Conservation (phyloP, 1,140 invertebrate species). For the Pemphigus obesinymphae region DNA sequence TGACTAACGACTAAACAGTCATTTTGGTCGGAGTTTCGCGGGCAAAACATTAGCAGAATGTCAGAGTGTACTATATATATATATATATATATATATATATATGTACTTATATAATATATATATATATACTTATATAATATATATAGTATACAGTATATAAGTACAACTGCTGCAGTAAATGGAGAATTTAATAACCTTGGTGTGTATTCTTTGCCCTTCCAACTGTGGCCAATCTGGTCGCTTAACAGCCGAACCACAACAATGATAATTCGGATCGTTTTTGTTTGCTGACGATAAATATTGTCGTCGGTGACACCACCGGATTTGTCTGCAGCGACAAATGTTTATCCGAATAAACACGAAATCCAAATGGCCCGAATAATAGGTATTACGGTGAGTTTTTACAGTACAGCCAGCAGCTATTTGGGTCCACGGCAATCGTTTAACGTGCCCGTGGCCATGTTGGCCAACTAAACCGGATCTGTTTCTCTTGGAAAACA, state of each 20-base stretch:
- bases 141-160: background rate
- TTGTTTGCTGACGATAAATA: conserved; percentile 34
- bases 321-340: conserved; percentile 29
- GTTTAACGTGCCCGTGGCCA: background rate
- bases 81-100: too few relatives aligned
- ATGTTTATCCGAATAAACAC: conserved; percentile 29
- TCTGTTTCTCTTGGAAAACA: background rate
- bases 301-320: conserved; percentile 1
- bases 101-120: background rate
- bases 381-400: conserved; percentile 1
- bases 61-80: too few relatives aligned
- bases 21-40: background rate
- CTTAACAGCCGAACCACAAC: conserved; percentile 6
- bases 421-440: conserved; percentile 17
- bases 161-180: background rate
- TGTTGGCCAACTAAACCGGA: conserved; percentile 19
- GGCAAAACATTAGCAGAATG: background rate
- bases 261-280: conserved; percentile 18
- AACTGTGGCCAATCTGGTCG: background rate
- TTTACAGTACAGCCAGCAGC: conserved; percentile 2
- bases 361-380: background rate
- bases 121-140: background rate
- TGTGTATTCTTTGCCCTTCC: background rate
- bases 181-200: background rate
- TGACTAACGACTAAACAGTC: too few relatives aligned